These are phyloP conservation scores for Drosophila setosimentum DNA, from an alignment of 2,888 invertebrate species.

Conservation along the genomic window DNA sequence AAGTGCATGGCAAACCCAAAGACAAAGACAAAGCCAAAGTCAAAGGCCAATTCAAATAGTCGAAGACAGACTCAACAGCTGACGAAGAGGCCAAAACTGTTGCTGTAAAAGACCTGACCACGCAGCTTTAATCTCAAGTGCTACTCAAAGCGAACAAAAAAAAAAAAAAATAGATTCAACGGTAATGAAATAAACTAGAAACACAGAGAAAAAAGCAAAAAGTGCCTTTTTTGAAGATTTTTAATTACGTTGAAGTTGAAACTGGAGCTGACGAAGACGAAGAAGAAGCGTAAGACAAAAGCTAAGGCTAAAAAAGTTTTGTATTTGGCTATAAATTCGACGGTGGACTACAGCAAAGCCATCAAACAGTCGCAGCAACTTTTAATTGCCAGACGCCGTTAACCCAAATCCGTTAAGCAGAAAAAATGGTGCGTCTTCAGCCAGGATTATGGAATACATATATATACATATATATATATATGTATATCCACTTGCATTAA, in stretches of 20 bases:
- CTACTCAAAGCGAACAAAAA: slow-evolving; percentile 14
- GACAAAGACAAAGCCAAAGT: slow-evolving; percentile 45
- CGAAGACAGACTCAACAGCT: slow-evolving; percentile 2
- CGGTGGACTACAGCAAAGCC: slow-evolving; percentile 43
- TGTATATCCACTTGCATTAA: too few species aligned
- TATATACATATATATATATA: neutral
- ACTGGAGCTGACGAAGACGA: slow-evolving; percentile 15
- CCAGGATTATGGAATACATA: neutral
- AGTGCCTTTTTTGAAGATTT: slow-evolving; percentile 40
- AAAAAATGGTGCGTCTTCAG: slow-evolving; percentile 6
- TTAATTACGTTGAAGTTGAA: slow-evolving; percentile 49
- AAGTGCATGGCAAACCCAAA: slow-evolving; percentile 36
- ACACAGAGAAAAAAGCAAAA: slow-evolving; percentile 2
- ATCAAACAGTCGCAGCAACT: slow-evolving; percentile 72
- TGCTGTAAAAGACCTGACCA: slow-evolving; percentile 15
- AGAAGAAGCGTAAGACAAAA: slow-evolving; percentile 1
- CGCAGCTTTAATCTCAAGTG: slow-evolving; percentile 37
- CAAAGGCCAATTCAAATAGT: slow-evolving; percentile 35
- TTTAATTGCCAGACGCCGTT: slow-evolving; percentile 70
- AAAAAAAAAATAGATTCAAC: slow-evolving; percentile 13
- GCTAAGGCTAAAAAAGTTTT: slow-evolving; percentile 35
- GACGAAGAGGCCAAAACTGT: slow-evolving; percentile 13
- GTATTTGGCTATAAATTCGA: slow-evolving; percentile 69
- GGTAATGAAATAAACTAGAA: slow-evolving; percentile 11
- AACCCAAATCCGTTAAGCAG: slow-evolving; percentile 43